Percentiles rank a stretch among this genome's conserved stretches.
These are phyloP conservation scores for Progne subis DNA, from an alignment of 2,113 vertebrate genomes.

Conservation along the genomic window DNA sequence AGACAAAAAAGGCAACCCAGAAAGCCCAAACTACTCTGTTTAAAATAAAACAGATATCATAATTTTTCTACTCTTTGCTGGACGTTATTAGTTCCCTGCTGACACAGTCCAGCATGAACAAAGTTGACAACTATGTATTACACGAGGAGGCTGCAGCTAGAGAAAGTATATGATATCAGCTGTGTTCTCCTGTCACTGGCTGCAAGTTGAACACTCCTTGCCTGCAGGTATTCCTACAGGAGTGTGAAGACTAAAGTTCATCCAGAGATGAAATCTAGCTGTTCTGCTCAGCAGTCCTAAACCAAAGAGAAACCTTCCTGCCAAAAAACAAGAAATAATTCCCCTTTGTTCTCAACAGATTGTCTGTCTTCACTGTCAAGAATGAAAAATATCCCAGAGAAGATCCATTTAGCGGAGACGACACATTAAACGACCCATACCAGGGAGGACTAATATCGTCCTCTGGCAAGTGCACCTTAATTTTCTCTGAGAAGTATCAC, in stretches of 20 bases:
- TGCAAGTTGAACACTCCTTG: not conserved
- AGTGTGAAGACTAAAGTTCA: not conserved
- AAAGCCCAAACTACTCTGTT: not conserved
- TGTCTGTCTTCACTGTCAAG: not conserved
- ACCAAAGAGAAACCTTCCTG: not conserved
- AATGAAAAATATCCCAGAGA: conserved; percentile 22
- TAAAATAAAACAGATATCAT: not conserved
- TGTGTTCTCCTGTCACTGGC: not conserved
- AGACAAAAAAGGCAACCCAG: not conserved
- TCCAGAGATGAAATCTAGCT: not conserved
- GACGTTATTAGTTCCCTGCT: not conserved
- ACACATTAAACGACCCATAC: not conserved
- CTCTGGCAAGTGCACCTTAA: not conserved
- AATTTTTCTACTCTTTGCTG: not conserved
- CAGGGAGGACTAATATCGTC: not conserved
- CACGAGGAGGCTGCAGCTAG: not conserved
- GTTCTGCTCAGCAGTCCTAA: not conserved
- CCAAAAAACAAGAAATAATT: not conserved
- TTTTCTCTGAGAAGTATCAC: not conserved
- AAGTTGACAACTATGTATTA: not conserved
- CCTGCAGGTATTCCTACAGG: not conserved
- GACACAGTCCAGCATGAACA: not conserved
- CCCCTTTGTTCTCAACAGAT: not conserved
- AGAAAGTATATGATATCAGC: not conserved
- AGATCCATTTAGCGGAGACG: conserved; percentile 1